phyloP scores from a whole-genome alignment of 2,888 invertebrate genomes.

The Theretra japonica region DNA sequence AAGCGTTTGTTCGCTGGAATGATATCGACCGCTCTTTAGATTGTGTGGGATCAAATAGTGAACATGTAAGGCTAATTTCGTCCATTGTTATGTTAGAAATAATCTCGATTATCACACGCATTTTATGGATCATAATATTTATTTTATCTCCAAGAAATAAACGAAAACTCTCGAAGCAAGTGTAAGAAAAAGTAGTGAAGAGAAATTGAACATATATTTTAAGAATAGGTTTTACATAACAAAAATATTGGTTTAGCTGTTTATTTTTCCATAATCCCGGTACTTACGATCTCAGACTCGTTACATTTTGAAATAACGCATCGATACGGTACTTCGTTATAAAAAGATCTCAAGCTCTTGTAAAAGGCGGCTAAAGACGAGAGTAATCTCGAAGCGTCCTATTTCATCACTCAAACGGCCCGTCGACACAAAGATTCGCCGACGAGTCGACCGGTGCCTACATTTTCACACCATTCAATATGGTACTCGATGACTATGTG shows the following conservation, averaged over 20 bases:
- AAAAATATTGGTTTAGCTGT: neutral
- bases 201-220: no score
- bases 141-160: no score
- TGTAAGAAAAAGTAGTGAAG: no score
- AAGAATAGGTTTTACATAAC: no score
- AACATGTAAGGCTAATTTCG: no score
- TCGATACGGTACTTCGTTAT: neutral
- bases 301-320: neutral
- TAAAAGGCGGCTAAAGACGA: neutral
- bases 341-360: neutral
- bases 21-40: no score
- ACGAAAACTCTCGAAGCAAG: no score
- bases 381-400: neutral
- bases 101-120: no score
- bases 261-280: neutral
- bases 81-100: no score
- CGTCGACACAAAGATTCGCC: neutral
- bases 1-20: no score
- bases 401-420: slow-evolving; percentile 4
- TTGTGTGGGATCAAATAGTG: no score
- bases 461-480: neutral
- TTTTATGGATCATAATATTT: no score
- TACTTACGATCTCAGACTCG: neutral
- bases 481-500: neutral
- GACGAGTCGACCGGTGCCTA: neutral